Percentiles rank a stretch among this genome's conserved stretches.
Evolutionary conservation across 2,888 invertebrate genomes (phyloP).

Genomic region (Lycocerus yunnanus): DNA sequence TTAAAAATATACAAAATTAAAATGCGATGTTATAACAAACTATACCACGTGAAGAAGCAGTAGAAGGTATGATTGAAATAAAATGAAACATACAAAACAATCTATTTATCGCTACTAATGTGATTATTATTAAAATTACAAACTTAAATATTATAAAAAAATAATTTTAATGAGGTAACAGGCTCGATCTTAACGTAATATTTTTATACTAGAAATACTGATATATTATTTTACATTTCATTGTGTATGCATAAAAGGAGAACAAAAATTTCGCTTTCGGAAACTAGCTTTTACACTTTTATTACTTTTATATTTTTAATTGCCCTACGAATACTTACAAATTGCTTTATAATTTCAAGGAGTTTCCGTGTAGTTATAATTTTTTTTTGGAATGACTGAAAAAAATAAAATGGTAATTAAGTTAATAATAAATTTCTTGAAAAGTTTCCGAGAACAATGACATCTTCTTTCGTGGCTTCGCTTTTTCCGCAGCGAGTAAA

Average conservation of each 20-base stretch:
- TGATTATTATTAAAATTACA: not conserved
- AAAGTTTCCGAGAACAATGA: slow-evolving; percentile 8
- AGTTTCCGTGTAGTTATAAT: not conserved
- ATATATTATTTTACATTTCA: not conserved
- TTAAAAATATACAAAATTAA: not conserved
- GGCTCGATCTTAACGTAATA: not conserved
- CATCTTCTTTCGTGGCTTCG: slow-evolving; percentile 7
- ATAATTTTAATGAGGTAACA: slow-evolving; percentile 15
- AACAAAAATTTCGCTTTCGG: not conserved
- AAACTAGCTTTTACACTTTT: too few species aligned
- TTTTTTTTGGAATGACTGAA: slow-evolving; percentile 20
- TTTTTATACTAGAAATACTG: not conserved
- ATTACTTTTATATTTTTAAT: too few species aligned
- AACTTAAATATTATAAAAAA: slow-evolving; percentile 7
- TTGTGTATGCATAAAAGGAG: not conserved
- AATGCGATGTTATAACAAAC: not conserved
- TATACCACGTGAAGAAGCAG: not conserved
- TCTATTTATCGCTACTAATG: not conserved
- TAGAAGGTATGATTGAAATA: not conserved
- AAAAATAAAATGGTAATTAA: slow-evolving; percentile 1
- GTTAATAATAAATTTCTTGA: not conserved
- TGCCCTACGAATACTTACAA: not conserved
- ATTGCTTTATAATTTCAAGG: not conserved
- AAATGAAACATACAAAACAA: not conserved
- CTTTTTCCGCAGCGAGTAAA: slow-evolving; percentile 8